Evolutionary conservation across 2,113 vertebrate genomes (phyloP).

Genomic region (Xiphias gladius): DNA sequence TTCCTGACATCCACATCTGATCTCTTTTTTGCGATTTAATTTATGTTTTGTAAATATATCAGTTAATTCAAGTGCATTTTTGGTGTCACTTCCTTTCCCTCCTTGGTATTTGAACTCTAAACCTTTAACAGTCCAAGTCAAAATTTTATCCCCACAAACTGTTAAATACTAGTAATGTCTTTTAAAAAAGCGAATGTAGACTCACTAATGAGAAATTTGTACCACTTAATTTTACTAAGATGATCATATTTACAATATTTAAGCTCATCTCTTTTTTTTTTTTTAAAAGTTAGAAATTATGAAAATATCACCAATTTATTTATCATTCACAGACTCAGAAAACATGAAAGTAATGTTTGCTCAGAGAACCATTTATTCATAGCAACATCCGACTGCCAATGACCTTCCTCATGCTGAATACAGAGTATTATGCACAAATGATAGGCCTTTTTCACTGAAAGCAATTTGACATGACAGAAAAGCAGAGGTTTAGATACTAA

Average conservation of each 20-base stretch:
- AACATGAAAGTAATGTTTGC: neutral
- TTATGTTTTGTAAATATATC: neutral
- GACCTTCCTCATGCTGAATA: neutral
- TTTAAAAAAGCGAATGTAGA: neutral
- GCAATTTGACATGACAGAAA: neutral
- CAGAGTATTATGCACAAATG: neutral
- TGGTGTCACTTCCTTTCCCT: neutral
- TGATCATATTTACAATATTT: neutral
- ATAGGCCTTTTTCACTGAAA: neutral
- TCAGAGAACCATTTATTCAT: neutral
- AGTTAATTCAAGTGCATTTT: neutral
- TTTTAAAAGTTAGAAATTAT: neutral
- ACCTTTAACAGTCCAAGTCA: too few species aligned
- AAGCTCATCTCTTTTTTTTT: too few species aligned
- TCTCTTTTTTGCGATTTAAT: too few species aligned
- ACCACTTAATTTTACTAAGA: neutral
- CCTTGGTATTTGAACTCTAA: too few species aligned
- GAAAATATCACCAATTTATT: neutral
- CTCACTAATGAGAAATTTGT: too few species aligned
- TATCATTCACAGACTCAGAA: neutral
- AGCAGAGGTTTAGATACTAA: too few species aligned
- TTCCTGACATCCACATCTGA: too few species aligned
- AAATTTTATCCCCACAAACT: neutral
- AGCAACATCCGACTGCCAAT: neutral
- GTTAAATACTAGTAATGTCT: neutral